phyloP scores from a whole-genome alignment of 2,113 vertebrate genomes.

The Phoxinus phoxinus region DNA sequence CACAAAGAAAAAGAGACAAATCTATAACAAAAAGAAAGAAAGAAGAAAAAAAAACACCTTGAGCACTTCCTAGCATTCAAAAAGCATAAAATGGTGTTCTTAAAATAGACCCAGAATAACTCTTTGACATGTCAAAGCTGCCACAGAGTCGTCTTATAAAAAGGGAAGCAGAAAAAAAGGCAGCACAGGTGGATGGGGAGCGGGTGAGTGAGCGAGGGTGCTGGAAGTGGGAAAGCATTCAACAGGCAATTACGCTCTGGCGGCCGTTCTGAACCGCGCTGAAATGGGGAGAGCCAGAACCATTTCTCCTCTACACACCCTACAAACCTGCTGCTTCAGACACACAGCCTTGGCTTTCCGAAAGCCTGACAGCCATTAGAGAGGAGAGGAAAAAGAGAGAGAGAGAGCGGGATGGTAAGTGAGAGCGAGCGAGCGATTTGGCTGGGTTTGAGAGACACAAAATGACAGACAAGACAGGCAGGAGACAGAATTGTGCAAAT shows the following conservation, averaged over 20 bases:
- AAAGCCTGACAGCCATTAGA: constrained; percentile 65
- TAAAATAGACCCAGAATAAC: constrained; percentile 48
- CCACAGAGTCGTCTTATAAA: constrained; percentile 32
- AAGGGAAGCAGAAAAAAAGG: constrained; percentile 39
- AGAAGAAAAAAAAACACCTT: constrained; percentile 3
- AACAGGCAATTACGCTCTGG: constrained; percentile 52
- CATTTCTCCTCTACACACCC: constrained; percentile 46
- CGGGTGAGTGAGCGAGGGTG: constrained; percentile 25
- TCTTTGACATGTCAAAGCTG: constrained; percentile 43
- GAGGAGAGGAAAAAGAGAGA: constrained; percentile 52
- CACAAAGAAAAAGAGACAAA: constrained; percentile 42
- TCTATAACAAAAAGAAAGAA: constrained; percentile 6
- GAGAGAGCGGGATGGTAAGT: not conserved
- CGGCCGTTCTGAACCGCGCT: constrained; percentile 48
- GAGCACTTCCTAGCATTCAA: constrained; percentile 31
- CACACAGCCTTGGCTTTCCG: constrained; percentile 54
- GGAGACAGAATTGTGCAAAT: constrained; percentile 24
- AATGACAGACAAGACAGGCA: constrained; percentile 33
- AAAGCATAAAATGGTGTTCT: constrained; percentile 35
- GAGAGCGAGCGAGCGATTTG: constrained; percentile 2
- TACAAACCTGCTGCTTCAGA: constrained; percentile 54
- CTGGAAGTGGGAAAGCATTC: constrained; percentile 47
- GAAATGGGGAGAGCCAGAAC: constrained; percentile 57
- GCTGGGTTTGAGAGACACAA: constrained; percentile 31
- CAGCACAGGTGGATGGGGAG: constrained; percentile 41